A percentile compares a stretch with the other conserved stretches of the same genome.
These are phyloP conservation scores for Hyphantria cunea DNA, from an alignment of 1,140 invertebrate species.

Conservation along the genomic window DNA sequence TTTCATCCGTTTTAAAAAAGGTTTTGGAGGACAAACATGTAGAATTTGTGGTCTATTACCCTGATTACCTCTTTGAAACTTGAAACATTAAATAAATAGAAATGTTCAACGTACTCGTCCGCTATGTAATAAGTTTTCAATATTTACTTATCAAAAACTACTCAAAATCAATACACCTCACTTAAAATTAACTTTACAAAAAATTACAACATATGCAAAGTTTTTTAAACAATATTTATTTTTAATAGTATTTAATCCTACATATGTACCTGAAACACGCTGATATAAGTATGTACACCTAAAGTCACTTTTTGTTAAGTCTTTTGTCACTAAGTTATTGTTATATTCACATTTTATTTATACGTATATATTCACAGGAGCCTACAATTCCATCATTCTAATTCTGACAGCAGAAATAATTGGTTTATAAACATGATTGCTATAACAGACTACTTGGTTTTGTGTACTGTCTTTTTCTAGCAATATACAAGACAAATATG, in stretches of 20 bases:
- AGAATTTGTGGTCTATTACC: slow-evolving; percentile 46
- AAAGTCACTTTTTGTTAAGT: slow-evolving; percentile 53
- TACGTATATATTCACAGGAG: slow-evolving; percentile 48
- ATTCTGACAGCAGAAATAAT: slow-evolving; percentile 22
- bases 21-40: slow-evolving; percentile 11
- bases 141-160: slow-evolving; percentile 80
- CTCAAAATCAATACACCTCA: slow-evolving; percentile 64
- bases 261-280: slow-evolving; percentile 49
- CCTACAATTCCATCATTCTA: slow-evolving; percentile 50
- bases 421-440: slow-evolving; percentile 8
- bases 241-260: slow-evolving; percentile 42
- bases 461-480: slow-evolving; percentile 6
- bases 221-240: slow-evolving; percentile 32
- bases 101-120: slow-evolving; percentile 56
- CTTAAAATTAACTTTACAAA: slow-evolving; percentile 74
- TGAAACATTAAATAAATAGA: background rate
- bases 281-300: slow-evolving; percentile 65
- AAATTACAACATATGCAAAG: slow-evolving; percentile 67
- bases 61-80: slow-evolving; percentile 58
- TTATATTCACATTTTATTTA: slow-evolving; percentile 72
- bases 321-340: slow-evolving; percentile 69
- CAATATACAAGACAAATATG: slow-evolving; percentile 32
- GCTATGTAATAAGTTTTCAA: slow-evolving; percentile 60
- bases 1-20: background rate
- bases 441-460: slow-evolving; percentile 15